phyloP scores from a whole-genome alignment of 2,113 vertebrate species.

The Alosa alosa region DNA sequence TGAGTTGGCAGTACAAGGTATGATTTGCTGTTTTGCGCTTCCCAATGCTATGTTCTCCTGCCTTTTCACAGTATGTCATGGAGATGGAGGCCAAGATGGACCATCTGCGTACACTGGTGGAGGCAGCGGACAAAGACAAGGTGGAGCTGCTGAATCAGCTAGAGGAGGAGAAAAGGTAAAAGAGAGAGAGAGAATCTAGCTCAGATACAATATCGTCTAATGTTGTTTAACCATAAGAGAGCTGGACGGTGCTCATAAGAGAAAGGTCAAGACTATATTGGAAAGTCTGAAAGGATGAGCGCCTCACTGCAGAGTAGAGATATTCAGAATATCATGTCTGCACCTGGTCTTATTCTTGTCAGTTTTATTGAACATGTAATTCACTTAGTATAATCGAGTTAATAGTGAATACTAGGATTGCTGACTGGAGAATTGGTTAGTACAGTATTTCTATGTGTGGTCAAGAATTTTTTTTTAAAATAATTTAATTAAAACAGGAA shows the following conservation, averaged over 20 bases:
- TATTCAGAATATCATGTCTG: neutral
- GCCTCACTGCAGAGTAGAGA: neutral
- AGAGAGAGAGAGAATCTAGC: neutral
- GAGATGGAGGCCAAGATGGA: constrained; percentile 98
- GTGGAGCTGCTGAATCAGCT: constrained; percentile 95
- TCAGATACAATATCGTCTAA: too few relatives aligned
- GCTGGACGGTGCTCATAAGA: neutral
- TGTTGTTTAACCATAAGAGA: too few relatives aligned
- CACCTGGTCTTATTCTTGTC: neutral
- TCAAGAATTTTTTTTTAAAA: constrained; percentile 18
- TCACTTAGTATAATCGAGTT: neutral
- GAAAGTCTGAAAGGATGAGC: neutral
- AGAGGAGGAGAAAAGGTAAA: constrained; percentile 96
- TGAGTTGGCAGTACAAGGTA: neutral
- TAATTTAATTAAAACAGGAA: constrained; percentile 75
- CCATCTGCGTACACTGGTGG: constrained; percentile 89
- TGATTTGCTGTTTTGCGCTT: neutral
- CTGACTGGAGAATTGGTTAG: neutral
- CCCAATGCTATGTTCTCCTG: neutral
- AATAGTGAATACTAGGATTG: neutral
- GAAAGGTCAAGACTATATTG: neutral
- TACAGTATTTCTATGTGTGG: neutral
- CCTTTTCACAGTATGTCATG: constrained; percentile 59
- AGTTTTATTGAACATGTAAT: neutral
- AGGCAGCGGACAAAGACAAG: constrained; percentile 94